A percentile compares a stretch with the other conserved stretches of the same genome.
Evolutionary conservation across 2,888 invertebrate genomes (phyloP).

Genomic region (Ypsolopha sequella): DNA sequence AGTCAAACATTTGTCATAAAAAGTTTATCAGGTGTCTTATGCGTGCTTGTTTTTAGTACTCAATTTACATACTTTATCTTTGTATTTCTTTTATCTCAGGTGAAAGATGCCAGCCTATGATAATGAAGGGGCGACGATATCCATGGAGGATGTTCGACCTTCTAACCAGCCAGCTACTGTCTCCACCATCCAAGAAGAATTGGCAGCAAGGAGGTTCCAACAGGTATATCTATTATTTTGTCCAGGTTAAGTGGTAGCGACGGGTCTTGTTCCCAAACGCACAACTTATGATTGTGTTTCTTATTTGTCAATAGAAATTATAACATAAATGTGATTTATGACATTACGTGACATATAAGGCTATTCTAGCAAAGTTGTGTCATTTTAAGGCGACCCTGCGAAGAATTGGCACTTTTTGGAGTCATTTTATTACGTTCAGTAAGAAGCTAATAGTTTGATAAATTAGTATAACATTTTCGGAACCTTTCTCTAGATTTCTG

Average conservation of each 20-base stretch:
- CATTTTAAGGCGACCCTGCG: too few relatives aligned
- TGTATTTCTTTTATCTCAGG: neutral
- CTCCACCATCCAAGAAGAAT: conserved; percentile 40
- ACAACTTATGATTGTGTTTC: too few relatives aligned
- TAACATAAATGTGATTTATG: too few relatives aligned
- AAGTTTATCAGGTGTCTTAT: neutral
- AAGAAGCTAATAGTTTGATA: too few relatives aligned
- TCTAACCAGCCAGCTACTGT: conserved; percentile 31
- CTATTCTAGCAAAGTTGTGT: too few relatives aligned
- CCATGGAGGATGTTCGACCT: conserved; percentile 52
- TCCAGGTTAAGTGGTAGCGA: conserved; percentile 73
- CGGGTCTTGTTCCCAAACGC: too few relatives aligned
- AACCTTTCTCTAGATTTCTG: too few relatives aligned
- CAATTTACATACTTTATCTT: neutral
- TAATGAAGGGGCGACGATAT: conserved; percentile 60
- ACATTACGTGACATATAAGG: too few relatives aligned
- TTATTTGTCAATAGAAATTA: too few relatives aligned
- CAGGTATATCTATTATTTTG: conserved; percentile 18
- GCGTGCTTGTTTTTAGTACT: neutral
- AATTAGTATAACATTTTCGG: too few relatives aligned
- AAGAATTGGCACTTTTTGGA: too few relatives aligned
- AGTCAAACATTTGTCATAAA: neutral
- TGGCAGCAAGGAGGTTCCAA: conserved; percentile 33
- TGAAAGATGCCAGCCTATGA: conserved; percentile 59
- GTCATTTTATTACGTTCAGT: too few relatives aligned